A percentile compares a stretch with the other conserved stretches of the same genome.
phyloP scores from a whole-genome alignment of 2,888 invertebrate genomes.

The Hirtodrosophila cameraria region DNA sequence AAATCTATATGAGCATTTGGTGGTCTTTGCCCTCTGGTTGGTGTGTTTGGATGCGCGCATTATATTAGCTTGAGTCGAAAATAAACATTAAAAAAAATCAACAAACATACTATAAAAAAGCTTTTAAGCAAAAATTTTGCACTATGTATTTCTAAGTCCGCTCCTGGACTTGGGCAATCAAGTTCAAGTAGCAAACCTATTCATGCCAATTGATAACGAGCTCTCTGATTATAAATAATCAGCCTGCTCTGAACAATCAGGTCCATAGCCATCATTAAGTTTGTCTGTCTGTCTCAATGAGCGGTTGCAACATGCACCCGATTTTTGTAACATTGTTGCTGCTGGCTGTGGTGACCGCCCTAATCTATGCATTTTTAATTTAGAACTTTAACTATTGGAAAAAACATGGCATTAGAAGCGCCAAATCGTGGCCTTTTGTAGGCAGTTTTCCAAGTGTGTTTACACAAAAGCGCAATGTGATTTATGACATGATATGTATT shows the following conservation, averaged over 20 bases:
- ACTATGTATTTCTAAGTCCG: too few relatives aligned
- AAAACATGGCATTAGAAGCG: slow-evolving; percentile 80
- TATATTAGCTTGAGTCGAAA: too few relatives aligned
- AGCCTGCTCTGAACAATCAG: neutral
- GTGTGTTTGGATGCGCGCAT: too few relatives aligned
- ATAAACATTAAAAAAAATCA: too few relatives aligned
- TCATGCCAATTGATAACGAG: slow-evolving; percentile 21
- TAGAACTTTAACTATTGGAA: slow-evolving; percentile 83
- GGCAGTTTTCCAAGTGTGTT: slow-evolving; percentile 82
- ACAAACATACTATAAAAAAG: too few relatives aligned
- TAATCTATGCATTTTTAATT: slow-evolving; percentile 71
- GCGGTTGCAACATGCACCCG: slow-evolving; percentile 40
- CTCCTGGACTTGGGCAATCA: slow-evolving; percentile 19
- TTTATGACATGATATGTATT: slow-evolving; percentile 83
- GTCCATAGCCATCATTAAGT: slow-evolving; percentile 25
- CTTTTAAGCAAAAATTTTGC: too few relatives aligned
- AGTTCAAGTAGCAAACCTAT: slow-evolving; percentile 7
- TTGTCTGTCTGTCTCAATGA: slow-evolving; percentile 7
- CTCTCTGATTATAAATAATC: slow-evolving; percentile 5
- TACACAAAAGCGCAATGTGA: slow-evolving; percentile 71
- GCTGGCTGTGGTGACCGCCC: slow-evolving; percentile 25
- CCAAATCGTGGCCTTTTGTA: slow-evolving; percentile 77
- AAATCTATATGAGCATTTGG: too few relatives aligned
- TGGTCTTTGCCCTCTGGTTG: too few relatives aligned
- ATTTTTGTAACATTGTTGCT: slow-evolving; percentile 18